These are phyloP conservation scores for Clivina fossor DNA, from an alignment of 2,888 invertebrate genomes.

Conservation along the genomic window DNA sequence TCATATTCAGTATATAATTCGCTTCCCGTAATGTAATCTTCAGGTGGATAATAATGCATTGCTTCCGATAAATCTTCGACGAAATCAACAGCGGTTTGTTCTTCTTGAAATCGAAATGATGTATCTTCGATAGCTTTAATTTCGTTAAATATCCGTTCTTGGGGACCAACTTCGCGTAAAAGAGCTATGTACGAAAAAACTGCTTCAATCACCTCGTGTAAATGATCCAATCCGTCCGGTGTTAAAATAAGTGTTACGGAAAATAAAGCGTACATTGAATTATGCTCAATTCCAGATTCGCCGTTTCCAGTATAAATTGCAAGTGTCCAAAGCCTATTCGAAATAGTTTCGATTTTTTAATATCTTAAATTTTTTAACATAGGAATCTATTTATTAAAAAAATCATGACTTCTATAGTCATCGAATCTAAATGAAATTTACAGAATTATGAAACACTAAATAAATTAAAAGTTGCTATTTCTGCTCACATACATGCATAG, in stretches of 20 bases:
- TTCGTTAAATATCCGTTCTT: conserved; percentile 70
- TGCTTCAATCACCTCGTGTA: conserved; percentile 69
- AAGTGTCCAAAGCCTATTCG: conserved; percentile 77
- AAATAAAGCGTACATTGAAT: conserved; percentile 76
- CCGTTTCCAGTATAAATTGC: conserved; percentile 71
- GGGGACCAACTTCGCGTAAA: conserved; percentile 67
- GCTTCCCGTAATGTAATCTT: conserved; percentile 77
- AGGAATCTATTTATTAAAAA: too few species aligned
- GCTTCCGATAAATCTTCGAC: conserved; percentile 75
- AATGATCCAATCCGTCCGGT: conserved; percentile 70
- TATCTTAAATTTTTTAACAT: not conserved
- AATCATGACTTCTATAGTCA: too few species aligned
- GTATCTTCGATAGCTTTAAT: conserved; percentile 74
- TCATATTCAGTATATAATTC: conserved; percentile 76
- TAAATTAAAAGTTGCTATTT: too few species aligned
- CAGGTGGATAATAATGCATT: conserved; percentile 79
- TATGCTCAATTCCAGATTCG: conserved; percentile 76
- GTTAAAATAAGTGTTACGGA: conserved; percentile 74
- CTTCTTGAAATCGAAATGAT: conserved; percentile 70
- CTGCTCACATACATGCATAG: too few species aligned
- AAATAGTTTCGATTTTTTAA: not conserved
- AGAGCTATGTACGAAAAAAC: conserved; percentile 80
- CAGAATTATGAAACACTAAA: too few species aligned
- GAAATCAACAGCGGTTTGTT: conserved; percentile 71
- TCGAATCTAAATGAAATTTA: too few species aligned